A percentile compares a stretch with the other conserved stretches of the same genome.
Conservation (phyloP, 2,888 invertebrate species). For the Aporophyla lueneburgensis region DNA sequence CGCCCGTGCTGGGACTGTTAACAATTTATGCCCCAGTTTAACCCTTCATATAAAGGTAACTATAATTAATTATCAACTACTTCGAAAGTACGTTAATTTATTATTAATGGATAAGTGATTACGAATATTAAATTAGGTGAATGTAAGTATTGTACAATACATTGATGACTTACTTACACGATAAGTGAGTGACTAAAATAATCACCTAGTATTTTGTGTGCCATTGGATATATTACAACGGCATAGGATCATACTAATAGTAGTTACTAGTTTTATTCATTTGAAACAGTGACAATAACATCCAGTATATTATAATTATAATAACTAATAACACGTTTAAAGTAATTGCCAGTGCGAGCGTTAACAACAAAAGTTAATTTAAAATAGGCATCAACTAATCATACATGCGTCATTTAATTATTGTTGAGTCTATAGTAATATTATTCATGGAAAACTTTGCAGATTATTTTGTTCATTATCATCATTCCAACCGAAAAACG, state of each 20-base stretch:
- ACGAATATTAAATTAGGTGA: not conserved
- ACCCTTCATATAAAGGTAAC: slow-evolving; percentile 41
- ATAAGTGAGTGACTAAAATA: not conserved
- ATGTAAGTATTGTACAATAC: not conserved
- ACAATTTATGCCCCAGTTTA: slow-evolving; percentile 38
- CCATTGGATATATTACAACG: not conserved
- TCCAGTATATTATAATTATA: not conserved
- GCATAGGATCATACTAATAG: not conserved
- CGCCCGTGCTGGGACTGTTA: slow-evolving; percentile 47
- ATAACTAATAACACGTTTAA: not conserved
- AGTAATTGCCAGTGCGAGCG: not conserved
- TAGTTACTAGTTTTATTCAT: not conserved
- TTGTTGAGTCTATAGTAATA: not conserved
- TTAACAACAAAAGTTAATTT: not conserved
- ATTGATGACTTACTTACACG: not conserved
- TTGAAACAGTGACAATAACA: not conserved
- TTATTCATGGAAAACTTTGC: not conserved
- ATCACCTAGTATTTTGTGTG: not conserved
- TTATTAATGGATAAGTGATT: slow-evolving; percentile 7
- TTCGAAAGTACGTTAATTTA: slow-evolving; percentile 13
- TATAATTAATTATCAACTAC: slow-evolving; percentile 35
- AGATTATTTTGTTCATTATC: not conserved
- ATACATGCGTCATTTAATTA: not conserved
- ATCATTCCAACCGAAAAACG: too few species aligned
- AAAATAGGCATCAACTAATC: not conserved